Base-by-base conservation (phyloP, 1,140 invertebrate species). In the Trichogramma pretiosum region DNA sequence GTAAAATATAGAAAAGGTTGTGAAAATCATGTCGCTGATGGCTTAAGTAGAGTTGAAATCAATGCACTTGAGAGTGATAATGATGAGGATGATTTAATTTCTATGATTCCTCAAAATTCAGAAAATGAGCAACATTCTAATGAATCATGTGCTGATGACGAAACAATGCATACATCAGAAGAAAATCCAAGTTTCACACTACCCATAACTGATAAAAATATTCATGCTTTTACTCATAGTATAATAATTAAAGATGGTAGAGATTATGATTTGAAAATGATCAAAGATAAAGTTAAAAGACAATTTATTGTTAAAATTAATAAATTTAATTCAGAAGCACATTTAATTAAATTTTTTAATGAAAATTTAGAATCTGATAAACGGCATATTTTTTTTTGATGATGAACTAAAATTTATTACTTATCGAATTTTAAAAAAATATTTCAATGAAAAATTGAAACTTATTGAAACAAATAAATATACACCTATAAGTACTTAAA, bases 1-100 rank as follows among this genome's bases (percentile, higher is more conserved):
- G 68, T 78, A 3, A 36, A 54, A 24, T 71, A 74, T 43, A 70
- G 65, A 60, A 57, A 54, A 8, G 67, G 68, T 9, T 59, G 54
- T 55, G 44, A 49, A 14, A 74, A 73, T 49, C 50, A 47, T 11
- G 65, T 64, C 13, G 67, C 65, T 2, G 71, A 73, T 49, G 60
- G 57, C 7, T 42, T 70, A 38, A 28, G 24, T 28, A 28, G 24
- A 11, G 11, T 28, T 7, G 24, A 28, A 28, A 28, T 28, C 11
- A 28, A 28, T 28, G 11, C 11, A 11, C 5, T 7, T 7, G 24
- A 28, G 11, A 11, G 11, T 7, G 11, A 28, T 7, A 39, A 39
- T 16, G 14, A 23, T 23, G 24, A 28, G 11, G 24, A 28, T 28
- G 24, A 28, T 28, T 7, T 11, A 28, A 7, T 28, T 28, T 28